Evolutionary conservation across 2,888 invertebrate genomes (phyloP), one percentile per base, ranked within the genome.

Genomic region (Apomyelois bistriatella): DNA sequence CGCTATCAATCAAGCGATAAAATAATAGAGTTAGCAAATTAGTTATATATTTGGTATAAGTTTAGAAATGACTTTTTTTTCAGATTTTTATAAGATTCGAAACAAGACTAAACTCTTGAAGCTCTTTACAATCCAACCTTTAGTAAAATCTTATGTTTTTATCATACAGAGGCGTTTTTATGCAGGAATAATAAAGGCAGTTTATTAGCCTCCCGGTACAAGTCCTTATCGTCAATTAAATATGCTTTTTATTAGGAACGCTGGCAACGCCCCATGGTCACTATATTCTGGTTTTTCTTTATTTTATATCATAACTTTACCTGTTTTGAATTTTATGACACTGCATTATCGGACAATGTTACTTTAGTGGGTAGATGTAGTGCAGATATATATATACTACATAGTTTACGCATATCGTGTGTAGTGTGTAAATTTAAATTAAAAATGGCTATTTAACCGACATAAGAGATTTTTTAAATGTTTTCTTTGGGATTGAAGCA

Each of bases 211-310:
- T 81, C 77, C 5, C 32, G 70, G 75, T 82, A 78, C 72, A 83
- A 77, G 74, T 70, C 79, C 80, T 83, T 89, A 88, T 88, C 88
- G 86, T 78, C 88, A 89, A 88, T 90, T 90, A 90, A 89, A 88
- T 88, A 84, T 82, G 79, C 84, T 87, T 87, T 90, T 90, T 90
- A 89, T 89, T 88, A 74, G 74, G 79, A 85, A 83, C 79, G 69
- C 73, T 72, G 68, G 75, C 63, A 84, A 81, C 79, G 81, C 83
- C 84, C 79, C 72, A 75, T 71, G 75, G 82, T 74, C 79, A 76
- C 64, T 72, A 71, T 64, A 68, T 70, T 73, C 63, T 64, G 68
- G 75, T 67, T 66, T 70, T 70, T 68, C 59, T 74, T 71, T 71
- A 68, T 74, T 74, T 74, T 75, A 74, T 70, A 72, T 70, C 73